Evolutionary conservation across 64 coral and sea anemone genomes (phyloP).

Genomic region (Stichodactyla mertensii): DNA sequence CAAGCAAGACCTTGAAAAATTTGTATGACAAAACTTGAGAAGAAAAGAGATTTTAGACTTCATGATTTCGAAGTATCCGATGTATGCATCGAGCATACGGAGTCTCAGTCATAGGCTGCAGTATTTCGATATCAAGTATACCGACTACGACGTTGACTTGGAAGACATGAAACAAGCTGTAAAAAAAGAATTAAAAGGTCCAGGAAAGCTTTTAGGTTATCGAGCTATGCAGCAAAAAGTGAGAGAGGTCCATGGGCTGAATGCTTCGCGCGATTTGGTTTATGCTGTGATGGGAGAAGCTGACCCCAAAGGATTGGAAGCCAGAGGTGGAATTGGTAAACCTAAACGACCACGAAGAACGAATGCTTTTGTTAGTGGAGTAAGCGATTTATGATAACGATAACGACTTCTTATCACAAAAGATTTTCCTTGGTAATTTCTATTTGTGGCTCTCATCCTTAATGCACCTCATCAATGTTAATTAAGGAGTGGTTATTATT

Average conservation of each 20-base stretch:
- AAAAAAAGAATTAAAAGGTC: too few species aligned
- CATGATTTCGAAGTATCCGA: constrained; percentile 30
- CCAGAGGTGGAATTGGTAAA: constrained; percentile 43
- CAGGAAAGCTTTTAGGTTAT: too few species aligned
- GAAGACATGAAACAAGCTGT: too few species aligned
- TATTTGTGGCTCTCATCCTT: background rate
- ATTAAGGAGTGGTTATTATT: constrained; percentile 4
- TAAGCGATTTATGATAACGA: constrained; percentile 34
- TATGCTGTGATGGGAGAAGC: too few species aligned
- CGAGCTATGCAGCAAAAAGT: too few species aligned
- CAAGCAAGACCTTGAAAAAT: constrained; percentile 39
- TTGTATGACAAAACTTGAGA: constrained; percentile 40
- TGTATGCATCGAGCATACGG: constrained; percentile 49
- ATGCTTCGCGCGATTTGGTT: too few species aligned
- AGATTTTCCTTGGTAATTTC: constrained; percentile 3
- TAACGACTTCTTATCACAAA: background rate
- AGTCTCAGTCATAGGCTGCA: constrained; percentile 40
- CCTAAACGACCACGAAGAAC: constrained; percentile 30
- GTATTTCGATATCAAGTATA: constrained; percentile 50
- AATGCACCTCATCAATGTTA: background rate
- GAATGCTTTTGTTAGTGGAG: constrained; percentile 45
- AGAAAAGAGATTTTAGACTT: constrained; percentile 66
- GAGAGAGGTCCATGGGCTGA: too few species aligned
- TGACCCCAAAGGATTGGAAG: too few species aligned
- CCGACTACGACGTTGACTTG: constrained; percentile 15